Base-by-base conservation (phyloP, 2,797 vertebrate species). In the Dipus sagitta region DNA sequence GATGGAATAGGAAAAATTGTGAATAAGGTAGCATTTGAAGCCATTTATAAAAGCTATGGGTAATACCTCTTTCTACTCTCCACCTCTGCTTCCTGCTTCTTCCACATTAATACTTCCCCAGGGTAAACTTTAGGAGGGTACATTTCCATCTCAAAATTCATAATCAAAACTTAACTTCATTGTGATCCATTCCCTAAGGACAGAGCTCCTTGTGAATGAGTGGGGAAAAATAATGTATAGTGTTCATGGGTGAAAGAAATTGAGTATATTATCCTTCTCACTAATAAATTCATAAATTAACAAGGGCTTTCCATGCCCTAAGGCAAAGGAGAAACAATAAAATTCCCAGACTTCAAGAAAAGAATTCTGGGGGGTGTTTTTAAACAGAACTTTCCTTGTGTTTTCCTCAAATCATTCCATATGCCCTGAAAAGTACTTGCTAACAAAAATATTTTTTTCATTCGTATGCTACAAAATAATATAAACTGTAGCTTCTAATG, bases 71-170 rank as follows among this genome's bases (percentile, higher is more conserved):
- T 92, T 89, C 47, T 88, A 74, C 8, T 28, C 17, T 42, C 26
- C 26, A 32, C 23, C 12, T 75, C 26, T 78, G 26, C 3, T 85
- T 91, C 42, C 60, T 10, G 60, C 23, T 17, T 64, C 47, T 86
- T 90, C 24, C 21, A 77, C 75, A n/a, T 47, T 77, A 92, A 78
- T 32, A 90, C n/a, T 87, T 92, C 91, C 47, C 77, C 77, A 85
- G 18, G 60, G 85, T 38, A 71, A 87, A 75, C 0, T 26, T 72
- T 89, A n/a, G 17, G 76, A 68, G 38, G 17, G 20, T 65, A 8
- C 24, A 64, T 87, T 68, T 84, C 1, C 62, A 18, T 54, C 26
- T 85, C 38, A 92, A 78, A 93, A 68, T 79, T 87, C 65, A 78
- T 34, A 65, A 75, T 86, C 32, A 32, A 85, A 89, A 68, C 64